Conservation (phyloP, 2,113 vertebrate genomes). For the Alethe castanea region DNA sequence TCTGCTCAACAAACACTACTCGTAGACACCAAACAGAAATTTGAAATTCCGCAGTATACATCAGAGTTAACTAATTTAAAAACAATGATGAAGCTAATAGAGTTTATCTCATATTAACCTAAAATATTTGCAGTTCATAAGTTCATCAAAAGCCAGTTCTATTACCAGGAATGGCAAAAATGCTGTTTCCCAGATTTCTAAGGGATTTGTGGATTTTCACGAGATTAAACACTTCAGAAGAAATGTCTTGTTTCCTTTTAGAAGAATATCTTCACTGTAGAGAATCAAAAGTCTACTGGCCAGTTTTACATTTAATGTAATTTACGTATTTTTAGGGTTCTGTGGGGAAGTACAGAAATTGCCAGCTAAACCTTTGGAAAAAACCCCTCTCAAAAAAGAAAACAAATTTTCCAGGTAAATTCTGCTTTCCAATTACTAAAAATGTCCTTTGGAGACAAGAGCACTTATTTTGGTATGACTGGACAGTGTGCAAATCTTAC, state of each 20-base stretch:
- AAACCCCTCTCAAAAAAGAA: background rate
- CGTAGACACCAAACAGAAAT: background rate
- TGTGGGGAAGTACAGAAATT: background rate
- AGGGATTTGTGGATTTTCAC: background rate
- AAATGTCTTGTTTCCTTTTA: background rate
- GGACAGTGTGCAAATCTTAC: background rate
- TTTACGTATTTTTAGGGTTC: background rate
- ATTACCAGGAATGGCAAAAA: background rate
- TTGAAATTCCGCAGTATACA: background rate
- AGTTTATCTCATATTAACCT: background rate
- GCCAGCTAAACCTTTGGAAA: background rate
- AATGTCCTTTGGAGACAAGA: background rate
- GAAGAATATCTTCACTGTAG: background rate
- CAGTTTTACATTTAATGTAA: background rate
- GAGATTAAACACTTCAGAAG: background rate
- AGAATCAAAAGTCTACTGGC: background rate
- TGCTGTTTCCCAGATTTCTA: background rate
- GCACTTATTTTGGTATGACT: background rate
- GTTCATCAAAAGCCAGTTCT: background rate
- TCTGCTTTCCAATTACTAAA: background rate
- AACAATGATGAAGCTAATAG: background rate
- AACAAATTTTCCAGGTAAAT: background rate
- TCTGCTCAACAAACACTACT: fast-evolving
- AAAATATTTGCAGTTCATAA: background rate
- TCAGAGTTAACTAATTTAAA: background rate